A percentile compares a stretch with the other conserved stretches of the same genome.
phyloP scores from a whole-genome alignment of 2,797 vertebrate species.

The Clarias platycephalus region DNA sequence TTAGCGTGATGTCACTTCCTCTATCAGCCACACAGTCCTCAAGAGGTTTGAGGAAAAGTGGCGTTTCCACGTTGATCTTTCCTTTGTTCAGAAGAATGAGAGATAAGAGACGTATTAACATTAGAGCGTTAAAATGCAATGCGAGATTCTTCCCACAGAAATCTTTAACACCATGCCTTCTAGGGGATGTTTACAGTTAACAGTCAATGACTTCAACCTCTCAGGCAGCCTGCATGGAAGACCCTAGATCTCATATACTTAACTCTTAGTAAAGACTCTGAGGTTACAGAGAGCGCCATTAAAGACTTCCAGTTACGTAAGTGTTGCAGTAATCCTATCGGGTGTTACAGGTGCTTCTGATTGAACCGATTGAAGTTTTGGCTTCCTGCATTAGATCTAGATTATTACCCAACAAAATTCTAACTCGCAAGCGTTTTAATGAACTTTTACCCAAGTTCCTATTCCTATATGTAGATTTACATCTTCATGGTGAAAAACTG shows the following conservation, averaged over 20 bases:
- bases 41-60: slow-evolving; percentile 66
- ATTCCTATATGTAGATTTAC: neutral
- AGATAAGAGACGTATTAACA: neutral
- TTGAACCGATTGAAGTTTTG: neutral
- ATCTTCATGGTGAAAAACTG: neutral
- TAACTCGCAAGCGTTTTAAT: neutral
- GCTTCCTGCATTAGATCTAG: neutral
- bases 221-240: neutral
- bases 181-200: neutral
- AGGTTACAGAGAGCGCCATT: neutral
- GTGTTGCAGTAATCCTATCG: neutral
- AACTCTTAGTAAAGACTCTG: neutral
- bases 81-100: slow-evolving; percentile 43
- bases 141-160: neutral
- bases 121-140: neutral
- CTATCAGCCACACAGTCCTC: slow-evolving; percentile 71
- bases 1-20: slow-evolving; percentile 67
- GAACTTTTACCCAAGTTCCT: neutral
- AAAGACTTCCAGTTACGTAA: neutral
- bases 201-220: neutral
- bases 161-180: neutral
- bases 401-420: neutral
- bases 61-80: slow-evolving; percentile 52
- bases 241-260: neutral
- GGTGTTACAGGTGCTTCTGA: neutral